Base-by-base conservation (phyloP, 2,113 vertebrate species). In the Equus quagga region DNA sequence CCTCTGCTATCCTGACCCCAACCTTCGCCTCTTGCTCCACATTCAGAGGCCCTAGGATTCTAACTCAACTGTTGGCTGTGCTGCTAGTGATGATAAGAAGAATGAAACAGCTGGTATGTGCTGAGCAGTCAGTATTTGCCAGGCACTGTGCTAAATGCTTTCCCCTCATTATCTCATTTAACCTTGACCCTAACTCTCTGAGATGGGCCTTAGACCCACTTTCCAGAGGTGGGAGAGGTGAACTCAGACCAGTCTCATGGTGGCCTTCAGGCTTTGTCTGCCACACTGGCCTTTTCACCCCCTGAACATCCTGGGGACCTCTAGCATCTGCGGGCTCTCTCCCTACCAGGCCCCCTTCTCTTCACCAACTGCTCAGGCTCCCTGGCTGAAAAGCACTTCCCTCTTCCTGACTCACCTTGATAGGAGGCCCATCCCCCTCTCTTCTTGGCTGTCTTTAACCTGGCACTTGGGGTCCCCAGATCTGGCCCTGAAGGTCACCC, bases 281-380 rank as follows among this genome's bases (percentile, higher is more conserved):
- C 69, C 24, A n/a, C n/a, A 2, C 19, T 23, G 5, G 26, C 15
- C 65, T 80, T 83, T 83, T 51, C 19, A 21, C 36, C n/a, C 9
- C 56, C 2, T 46, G 4, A 6, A 15, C 62, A 8, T 65, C n/a
- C 72, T n/a, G 28, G n/a, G 83, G 54, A 11, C 6, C 76, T 17
- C 58, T 3, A 14, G 44, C 6, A 11, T 17, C 31, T 1, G 5
- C 15, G 0, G 0, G 2, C 19, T 31, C 12, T 8, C 18, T 65
- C 49, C 41, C 14, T 33, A 28, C 33, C 76, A 41, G 70, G 21
- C 5, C 33, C 26, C 58, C 72, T 73, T 86, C 28, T 2, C 3
- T 36, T 54, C 33, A 51, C 26, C 33, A 64, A 5, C 9, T 72
- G 78, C 65, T 83, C 78, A 31, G 54, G 89, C 26, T 56, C 41